A percentile compares a stretch with the other conserved stretches of the same genome.
These are phyloP conservation scores for Takifugu flavidus DNA, from an alignment of 2,113 vertebrate genomes.

Conservation along the genomic window DNA sequence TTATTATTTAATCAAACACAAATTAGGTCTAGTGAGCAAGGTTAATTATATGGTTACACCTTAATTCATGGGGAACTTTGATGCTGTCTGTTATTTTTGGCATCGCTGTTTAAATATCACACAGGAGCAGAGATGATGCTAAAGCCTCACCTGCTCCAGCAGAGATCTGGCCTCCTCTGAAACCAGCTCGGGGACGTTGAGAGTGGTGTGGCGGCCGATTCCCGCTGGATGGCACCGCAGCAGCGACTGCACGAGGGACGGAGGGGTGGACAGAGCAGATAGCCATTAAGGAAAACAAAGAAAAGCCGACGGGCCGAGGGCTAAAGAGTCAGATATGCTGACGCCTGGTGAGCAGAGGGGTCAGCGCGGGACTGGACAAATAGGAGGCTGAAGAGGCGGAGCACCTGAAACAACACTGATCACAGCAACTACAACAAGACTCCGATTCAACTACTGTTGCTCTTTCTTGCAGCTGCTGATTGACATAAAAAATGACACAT, in stretches of 20 bases:
- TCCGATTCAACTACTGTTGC: conserved; percentile 42
- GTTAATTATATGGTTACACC: not conserved
- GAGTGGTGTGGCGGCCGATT: conserved; percentile 88
- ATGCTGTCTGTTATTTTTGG: not conserved
- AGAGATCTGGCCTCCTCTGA: conserved; percentile 92
- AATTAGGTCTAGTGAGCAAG: not conserved
- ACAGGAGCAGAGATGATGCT: not conserved
- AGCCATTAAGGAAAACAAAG: conserved; percentile 47
- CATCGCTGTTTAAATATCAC: not conserved
- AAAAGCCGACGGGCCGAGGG: conserved; percentile 15
- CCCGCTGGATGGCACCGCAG: conserved; percentile 92
- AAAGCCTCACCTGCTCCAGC: conserved; percentile 84
- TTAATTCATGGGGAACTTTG: not conserved
- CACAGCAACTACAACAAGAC: conserved; percentile 37
- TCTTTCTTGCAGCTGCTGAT: conserved; percentile 52
- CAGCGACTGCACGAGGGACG: conserved; percentile 69
- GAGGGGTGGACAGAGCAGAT: conserved; percentile 50
- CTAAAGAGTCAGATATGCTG: conserved; percentile 19
- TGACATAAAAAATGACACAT: conserved; percentile 22
- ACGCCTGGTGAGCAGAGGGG: conserved; percentile 38
- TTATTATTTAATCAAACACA: not conserved
- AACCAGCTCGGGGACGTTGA: conserved; percentile 89
- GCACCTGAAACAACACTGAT: conserved; percentile 73
- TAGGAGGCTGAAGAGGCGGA: conserved; percentile 44
- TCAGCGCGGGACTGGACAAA: conserved; percentile 43